Percentiles rank a stretch among this genome's conserved stretches.
phyloP scores from a whole-genome alignment of 2,797 vertebrate genomes.

The Danio albolineatus region DNA sequence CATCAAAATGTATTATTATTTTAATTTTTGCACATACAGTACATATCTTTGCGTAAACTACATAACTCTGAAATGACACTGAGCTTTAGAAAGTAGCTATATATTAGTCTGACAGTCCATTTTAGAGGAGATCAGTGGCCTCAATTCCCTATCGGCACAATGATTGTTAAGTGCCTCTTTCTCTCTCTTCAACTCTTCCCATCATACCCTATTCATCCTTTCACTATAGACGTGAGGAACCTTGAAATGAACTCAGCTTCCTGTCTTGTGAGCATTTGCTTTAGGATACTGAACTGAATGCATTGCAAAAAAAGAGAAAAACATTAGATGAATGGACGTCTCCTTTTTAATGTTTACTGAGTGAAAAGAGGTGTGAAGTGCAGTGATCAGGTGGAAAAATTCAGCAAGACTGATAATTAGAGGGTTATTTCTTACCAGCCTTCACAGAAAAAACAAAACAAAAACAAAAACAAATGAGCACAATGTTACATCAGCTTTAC shows the following conservation, averaged over 20 bases:
- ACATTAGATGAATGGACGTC: background rate
- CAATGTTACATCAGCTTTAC: no score
- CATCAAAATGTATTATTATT: no score
- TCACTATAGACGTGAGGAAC: background rate
- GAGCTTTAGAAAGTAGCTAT: constrained; percentile 47
- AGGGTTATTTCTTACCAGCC: no score
- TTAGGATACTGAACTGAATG: background rate
- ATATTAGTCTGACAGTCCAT: constrained; percentile 57
- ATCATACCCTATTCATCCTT: background rate
- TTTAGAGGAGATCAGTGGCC: constrained; percentile 46
- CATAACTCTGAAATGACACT: constrained; percentile 7
- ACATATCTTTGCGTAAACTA: background rate
- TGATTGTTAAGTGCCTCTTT: constrained; percentile 44
- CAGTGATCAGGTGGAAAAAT: background rate
- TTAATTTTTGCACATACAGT: background rate
- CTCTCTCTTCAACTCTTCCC: background rate
- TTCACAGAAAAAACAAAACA: no score
- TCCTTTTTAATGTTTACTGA: background rate
- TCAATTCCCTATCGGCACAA: constrained; percentile 41
- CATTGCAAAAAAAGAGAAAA: no score
- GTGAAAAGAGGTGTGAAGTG: background rate
- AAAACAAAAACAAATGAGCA: no score
- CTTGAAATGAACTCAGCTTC: background rate
- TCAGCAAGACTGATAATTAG: no score
- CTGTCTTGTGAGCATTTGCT: background rate